Evolutionary conservation across 2,113 vertebrate species (phyloP), one percentile per base, ranked within the genome.

Genomic region (Phoxinus phoxinus): DNA sequence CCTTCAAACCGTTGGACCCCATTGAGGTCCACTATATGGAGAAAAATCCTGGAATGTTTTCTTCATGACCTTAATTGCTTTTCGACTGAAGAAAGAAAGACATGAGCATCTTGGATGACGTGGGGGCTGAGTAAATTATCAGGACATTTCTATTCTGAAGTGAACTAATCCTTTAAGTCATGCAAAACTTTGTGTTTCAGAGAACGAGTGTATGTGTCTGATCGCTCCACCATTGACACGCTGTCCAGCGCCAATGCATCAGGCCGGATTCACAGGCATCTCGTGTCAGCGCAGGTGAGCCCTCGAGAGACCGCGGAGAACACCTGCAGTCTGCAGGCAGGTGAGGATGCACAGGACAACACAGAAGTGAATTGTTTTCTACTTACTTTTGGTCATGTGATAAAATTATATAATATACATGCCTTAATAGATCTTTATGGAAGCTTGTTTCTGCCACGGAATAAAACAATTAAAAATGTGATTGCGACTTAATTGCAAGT

Each of bases 241-340:
- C 93, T 97, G 72, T 96, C 96, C 25, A 96, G 95, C 84, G 96
- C 95, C 10, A 96, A 96, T 0, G 95, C 94, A 2, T 91, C 95
- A 3, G 94, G 95, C 9, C 93, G 93, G 32, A 93, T 97, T 88
- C 95, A 94, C 61, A 91, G 92, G 71, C 91, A 95, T 87, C 90
- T 88, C 25, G 69, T 95, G 61, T 93, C 93, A 6, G 96, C 96
- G 87, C 93, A 96, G 75, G 87, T 93, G 19, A 96, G 93, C 61
- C 93, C 94, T n/a, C 91, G 90, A 71, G 96, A 96, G 93, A 95
- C 94, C 69, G 90, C 92, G 79, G 95, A 97, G 92, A 96, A 95
- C 90, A 94, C 37, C 9, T 85, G 91, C 27, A 96, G 95, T 25
- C 93, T 97, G 90, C 95, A 97, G 92, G 95, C 96, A 90, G 96